These are phyloP conservation scores for Lateolabrax maculatus DNA, from an alignment of 2,797 vertebrate genomes.

Conservation along the genomic window DNA sequence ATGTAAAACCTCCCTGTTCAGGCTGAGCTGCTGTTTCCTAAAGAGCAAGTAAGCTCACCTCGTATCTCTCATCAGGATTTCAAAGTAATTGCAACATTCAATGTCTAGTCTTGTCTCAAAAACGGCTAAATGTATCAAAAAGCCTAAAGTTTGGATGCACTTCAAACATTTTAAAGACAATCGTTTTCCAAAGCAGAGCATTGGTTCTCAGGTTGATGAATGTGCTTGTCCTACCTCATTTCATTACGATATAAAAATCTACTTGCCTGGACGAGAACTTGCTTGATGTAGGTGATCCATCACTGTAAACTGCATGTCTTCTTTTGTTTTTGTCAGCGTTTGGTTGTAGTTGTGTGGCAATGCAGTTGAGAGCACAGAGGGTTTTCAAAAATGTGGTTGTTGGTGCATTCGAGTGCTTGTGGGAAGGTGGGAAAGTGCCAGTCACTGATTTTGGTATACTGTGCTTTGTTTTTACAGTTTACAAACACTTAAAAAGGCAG, in stretches of 20 bases:
- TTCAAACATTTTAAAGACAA: background rate
- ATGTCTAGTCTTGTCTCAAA: background rate
- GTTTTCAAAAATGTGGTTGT: background rate
- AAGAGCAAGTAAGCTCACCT: background rate
- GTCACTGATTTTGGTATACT: background rate
- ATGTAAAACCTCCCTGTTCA: background rate
- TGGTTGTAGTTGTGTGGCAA: background rate
- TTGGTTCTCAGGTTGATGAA: conserved; percentile 38
- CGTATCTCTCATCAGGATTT: background rate
- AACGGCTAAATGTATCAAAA: background rate
- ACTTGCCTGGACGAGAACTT: conserved; percentile 31
- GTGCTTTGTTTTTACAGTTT: background rate
- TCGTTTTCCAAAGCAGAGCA: background rate
- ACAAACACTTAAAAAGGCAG: background rate
- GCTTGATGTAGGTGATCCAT: conserved; percentile 39
- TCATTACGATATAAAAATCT: conserved; percentile 37
- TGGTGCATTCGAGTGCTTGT: background rate
- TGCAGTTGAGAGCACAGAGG: background rate
- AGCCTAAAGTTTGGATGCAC: background rate
- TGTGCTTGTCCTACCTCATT: conserved; percentile 34
- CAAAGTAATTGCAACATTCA: too few relatives aligned
- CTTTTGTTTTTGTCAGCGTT: conserved; percentile 30
- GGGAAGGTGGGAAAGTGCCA: background rate
- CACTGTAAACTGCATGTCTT: conserved; percentile 17
- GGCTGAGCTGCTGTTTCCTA: background rate